Evolutionary conservation across 2,888 invertebrate genomes (phyloP).

Genomic region (Amphipyra berbera): DNA sequence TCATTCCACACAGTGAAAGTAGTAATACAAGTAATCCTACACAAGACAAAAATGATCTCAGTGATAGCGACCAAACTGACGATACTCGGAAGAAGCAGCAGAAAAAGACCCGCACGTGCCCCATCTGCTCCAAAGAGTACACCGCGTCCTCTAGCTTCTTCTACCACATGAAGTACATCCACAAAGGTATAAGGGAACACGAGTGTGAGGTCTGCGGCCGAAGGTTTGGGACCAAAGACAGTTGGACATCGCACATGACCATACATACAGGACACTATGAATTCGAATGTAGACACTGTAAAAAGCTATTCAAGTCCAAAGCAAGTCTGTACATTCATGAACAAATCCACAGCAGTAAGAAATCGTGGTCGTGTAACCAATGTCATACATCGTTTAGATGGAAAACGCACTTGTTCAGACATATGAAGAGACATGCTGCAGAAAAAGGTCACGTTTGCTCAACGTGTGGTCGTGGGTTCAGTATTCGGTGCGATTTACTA

Average conservation of each 20-base stretch:
- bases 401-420: conserved; percentile 82
- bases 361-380: conserved; percentile 62
- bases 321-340: conserved; percentile 87
- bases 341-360: conserved; percentile 72
- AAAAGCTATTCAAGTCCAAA: conserved; percentile 84
- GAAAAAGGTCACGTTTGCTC: conserved; percentile 79
- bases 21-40: not conserved
- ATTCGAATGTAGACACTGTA: conserved; percentile 83
- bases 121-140: conserved; percentile 84
- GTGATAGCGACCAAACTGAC: not conserved
- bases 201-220: conserved; percentile 85
- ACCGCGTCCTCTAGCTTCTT: conserved; percentile 84
- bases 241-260: conserved; percentile 82
- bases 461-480: conserved; percentile 85
- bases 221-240: conserved; percentile 81
- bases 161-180: conserved; percentile 88
- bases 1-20: not conserved
- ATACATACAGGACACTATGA: conserved; percentile 82
- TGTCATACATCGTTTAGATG: conserved; percentile 84
- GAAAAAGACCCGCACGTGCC: conserved; percentile 77
- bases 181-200: conserved; percentile 81
- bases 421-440: conserved; percentile 80
- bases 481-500: conserved; percentile 82
- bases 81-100: conserved; percentile 3
- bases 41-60: not conserved